A percentile compares a stretch with the other conserved stretches of the same genome.
These are phyloP conservation scores for Saiga tatarica DNA, from an alignment of 2,113 vertebrate genomes.

Conservation along the genomic window DNA sequence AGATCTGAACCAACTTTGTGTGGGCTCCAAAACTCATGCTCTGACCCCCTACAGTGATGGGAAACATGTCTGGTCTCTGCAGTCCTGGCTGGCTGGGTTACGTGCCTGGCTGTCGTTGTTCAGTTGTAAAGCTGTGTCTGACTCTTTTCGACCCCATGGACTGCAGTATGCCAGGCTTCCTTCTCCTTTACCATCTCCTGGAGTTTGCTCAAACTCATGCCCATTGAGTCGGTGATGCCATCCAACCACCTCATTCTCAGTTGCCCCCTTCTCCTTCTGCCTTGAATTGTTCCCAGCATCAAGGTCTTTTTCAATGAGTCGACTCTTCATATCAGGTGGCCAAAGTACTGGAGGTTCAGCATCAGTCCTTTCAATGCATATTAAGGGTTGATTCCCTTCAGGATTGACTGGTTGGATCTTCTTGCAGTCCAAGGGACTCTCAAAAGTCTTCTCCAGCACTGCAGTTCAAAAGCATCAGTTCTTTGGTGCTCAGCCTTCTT, in stretches of 20 bases:
- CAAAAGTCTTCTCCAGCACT: background rate
- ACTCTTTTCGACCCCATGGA: background rate
- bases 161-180: background rate
- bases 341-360: background rate
- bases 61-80: fast-evolving
- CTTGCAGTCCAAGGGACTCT: background rate
- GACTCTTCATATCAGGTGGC: background rate
- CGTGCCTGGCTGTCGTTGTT: background rate
- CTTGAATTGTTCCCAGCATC: background rate
- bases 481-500: background rate
- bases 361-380: background rate
- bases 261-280: background rate
- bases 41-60: background rate
- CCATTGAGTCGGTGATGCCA: background rate
- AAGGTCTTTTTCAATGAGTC: background rate
- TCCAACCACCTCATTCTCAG: background rate
- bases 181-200: background rate
- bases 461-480: background rate
- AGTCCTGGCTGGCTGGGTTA: background rate
- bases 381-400: background rate
- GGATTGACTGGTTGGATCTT: background rate
- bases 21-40: background rate
- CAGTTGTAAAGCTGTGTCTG: background rate
- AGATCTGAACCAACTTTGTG: background rate
- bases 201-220: background rate